phyloP scores from a whole-genome alignment of 2,888 invertebrate species.

The Scaptomyza caliginosa region DNA sequence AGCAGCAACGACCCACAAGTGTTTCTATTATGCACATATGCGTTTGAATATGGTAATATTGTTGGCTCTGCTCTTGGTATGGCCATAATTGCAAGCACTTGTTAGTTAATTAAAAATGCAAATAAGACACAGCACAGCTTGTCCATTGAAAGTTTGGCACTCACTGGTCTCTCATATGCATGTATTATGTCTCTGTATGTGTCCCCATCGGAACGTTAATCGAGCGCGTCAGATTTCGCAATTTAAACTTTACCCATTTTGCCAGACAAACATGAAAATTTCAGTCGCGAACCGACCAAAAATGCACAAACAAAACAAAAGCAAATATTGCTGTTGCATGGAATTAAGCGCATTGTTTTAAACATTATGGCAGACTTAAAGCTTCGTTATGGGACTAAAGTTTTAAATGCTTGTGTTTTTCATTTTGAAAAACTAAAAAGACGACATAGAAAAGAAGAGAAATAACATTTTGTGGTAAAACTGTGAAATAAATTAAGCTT shows the following conservation, averaged over 20 bases:
- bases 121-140: constrained; percentile 45
- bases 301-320: constrained; percentile 26
- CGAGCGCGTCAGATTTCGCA: constrained; percentile 56
- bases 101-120: constrained; percentile 73
- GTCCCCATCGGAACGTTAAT: constrained; percentile 47
- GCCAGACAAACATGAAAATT: constrained; percentile 31
- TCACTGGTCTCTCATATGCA: constrained; percentile 12
- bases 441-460: background rate
- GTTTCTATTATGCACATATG: constrained; percentile 31
- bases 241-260: constrained; percentile 54
- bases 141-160: constrained; percentile 38
- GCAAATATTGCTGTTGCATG: constrained; percentile 12
- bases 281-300: constrained; percentile 3
- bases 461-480: background rate
- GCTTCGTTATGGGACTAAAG: background rate
- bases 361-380: constrained; percentile 1
- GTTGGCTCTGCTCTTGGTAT: constrained; percentile 28
- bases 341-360: background rate
- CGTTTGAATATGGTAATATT: constrained; percentile 38
- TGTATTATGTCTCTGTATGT: background rate
- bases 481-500: background rate
- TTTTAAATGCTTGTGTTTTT: background rate
- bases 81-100: constrained; percentile 64
- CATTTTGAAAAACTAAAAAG: background rate
- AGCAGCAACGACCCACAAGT: constrained; percentile 16